Base-by-base conservation (phyloP, 2,797 vertebrate species). In the Pipistrellus nathusii region DNA sequence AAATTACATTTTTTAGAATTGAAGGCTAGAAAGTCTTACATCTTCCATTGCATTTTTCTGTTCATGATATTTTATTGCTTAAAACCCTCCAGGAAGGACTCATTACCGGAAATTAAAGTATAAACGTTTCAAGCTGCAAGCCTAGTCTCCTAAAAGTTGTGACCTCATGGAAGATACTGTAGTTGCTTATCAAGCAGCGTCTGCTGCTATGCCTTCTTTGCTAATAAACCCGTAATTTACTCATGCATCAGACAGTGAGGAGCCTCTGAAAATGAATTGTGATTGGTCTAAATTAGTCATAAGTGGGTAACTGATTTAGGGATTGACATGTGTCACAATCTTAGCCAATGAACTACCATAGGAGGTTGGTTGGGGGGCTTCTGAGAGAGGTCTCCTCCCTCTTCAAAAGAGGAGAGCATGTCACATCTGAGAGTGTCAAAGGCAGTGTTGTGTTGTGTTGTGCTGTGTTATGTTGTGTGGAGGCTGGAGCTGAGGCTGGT, bases 221-320 rank as follows among this genome's bases (percentile, higher is more conserved):
- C 55, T 85, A 53, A 86, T 69, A 46, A 94, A 89, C 21, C 27
- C 25, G 7, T n/a, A 51, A 80, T 62, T 85, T 92, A 72, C 73
- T 92, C 41, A 87, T 62, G 27, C 38, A 62, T 32, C 5, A 5
- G 46, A 44, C 57, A 41, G 10, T 8, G 14, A 30, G 21, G 55
- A 27, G 57, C 44, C 46, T 95, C 30, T 46, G 35, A 25, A 53
- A 20, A 15, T 84, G 6, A 66, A 72, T 41, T 48, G 6, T n/a
- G n/a, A 64, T 51, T 90, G 11, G 14, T 66, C 55, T 92, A 53
- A 51, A 83, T n/a, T 48, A 41, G 13, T 81, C 51, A 21, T 57
- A 32, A 48, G 76, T 38, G 27, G 21, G 5, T 69, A 27, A 35
- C 55, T 57, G 51, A 75, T 48, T 81, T 81, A 75, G 48, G 21